Evolutionary conservation across 2,797 vertebrate species (phyloP), one percentile per base, ranked within the genome.

Genomic region (Florisuga fusca): DNA sequence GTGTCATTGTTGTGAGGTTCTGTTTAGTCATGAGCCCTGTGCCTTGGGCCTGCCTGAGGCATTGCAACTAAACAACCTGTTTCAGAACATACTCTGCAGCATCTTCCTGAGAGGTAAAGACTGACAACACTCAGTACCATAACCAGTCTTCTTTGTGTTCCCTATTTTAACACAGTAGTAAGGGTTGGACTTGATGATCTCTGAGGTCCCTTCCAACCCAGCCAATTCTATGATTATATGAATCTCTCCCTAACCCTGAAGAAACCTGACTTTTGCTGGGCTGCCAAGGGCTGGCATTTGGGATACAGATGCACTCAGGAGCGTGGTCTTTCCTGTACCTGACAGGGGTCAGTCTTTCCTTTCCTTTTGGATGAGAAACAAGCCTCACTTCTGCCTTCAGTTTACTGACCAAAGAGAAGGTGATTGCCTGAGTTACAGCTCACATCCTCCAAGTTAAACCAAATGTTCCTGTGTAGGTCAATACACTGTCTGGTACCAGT

Each of bases 231-330:
- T n/a, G n/a, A n/a, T n/a, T n/a, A n/a, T n/a, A n/a, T n/a, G n/a
- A n/a, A 96, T 94, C 76, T 83, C 50, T 79, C 51, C 48, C 27
- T 85, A 81, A 78, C 95, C 63, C 79, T 84, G 29, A 50, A 55
- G 72, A 87, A 91, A 87, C 76, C 76, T 77, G 55, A 0, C 69
- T 72, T 83, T 91, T 41, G 41, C 53, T 45, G 36, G 50, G 36
- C 80, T 94, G 59, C 67, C 31, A 38, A 71, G 58, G 45, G 45
- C 66, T 66, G 61, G 67, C 18, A 57, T 76, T 58, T 91, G 53
- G 58, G 66, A 58, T 83, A n/a, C 0, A 48, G 63, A 43, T 84
- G 62, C 62, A 55, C 31, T 69, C 31, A 22, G 48, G 41, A 86
- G 27, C 18, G 2, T 45, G 29, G n/a, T 41, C 66, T 45, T 61